phyloP scores from a whole-genome alignment of 2,113 vertebrate genomes.

The Sigmodon hispidus region DNA sequence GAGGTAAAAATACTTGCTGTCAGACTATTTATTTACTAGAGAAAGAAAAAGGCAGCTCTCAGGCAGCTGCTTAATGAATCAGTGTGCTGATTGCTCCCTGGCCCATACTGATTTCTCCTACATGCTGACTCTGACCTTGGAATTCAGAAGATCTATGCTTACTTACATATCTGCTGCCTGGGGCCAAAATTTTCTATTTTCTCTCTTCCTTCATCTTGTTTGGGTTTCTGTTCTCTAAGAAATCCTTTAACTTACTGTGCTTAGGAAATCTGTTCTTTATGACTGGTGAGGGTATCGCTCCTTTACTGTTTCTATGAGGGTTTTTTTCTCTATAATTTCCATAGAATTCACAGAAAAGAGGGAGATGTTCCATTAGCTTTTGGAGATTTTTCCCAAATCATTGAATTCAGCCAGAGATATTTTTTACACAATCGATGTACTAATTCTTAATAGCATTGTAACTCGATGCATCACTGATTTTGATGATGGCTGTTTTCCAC shows the following conservation, averaged over 20 bases:
- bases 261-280: not conserved
- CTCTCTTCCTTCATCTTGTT: not conserved
- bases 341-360: not conserved
- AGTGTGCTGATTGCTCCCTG: not conserved
- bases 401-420: not conserved
- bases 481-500: constrained; percentile 6
- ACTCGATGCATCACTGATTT: not conserved
- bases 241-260: constrained; percentile 5
- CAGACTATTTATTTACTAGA: constrained; percentile 45
- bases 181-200: not conserved
- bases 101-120: not conserved
- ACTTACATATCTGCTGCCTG: not conserved
- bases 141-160: constrained; percentile 23
- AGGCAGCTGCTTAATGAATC: constrained; percentile 39
- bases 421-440: not conserved
- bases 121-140: constrained; percentile 6
- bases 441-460: constrained; percentile 8
- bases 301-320: not conserved
- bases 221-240: not conserved
- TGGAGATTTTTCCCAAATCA: not conserved
- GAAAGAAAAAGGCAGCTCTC: not conserved
- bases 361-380: not conserved
- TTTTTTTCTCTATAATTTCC: not conserved
- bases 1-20: constrained; percentile 8
- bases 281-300: not conserved